Percentiles rank a stretch among this genome's conserved stretches.
Conservation (phyloP, 2,797 vertebrate genomes). For the Dermochelys coriacea region DNA sequence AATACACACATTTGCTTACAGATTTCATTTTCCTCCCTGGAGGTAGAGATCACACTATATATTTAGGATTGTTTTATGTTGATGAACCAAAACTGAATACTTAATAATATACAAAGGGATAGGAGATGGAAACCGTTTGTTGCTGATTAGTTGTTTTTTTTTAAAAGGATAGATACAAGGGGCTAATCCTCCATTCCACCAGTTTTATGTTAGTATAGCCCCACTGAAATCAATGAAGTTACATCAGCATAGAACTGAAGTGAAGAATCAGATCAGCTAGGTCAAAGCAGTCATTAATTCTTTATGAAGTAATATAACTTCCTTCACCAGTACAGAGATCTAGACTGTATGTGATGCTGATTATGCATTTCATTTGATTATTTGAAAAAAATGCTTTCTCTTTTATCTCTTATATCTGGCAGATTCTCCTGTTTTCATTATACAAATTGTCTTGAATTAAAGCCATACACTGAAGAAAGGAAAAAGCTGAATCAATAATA, state of each 20-base stretch:
- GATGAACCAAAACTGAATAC: slow-evolving; percentile 13
- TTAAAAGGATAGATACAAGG: background rate
- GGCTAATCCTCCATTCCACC: background rate
- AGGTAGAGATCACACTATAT: background rate
- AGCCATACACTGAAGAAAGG: slow-evolving; percentile 24
- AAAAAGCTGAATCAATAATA: slow-evolving; percentile 61
- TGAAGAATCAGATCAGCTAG: slow-evolving; percentile 38
- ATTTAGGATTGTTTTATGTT: background rate
- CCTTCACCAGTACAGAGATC: slow-evolving; percentile 34
- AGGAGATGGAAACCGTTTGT: background rate
- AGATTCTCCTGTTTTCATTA: slow-evolving; percentile 49
- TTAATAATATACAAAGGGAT: background rate
- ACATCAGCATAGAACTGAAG: background rate
- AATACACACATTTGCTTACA: background rate
- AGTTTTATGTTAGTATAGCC: background rate
- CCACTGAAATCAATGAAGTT: slow-evolving; percentile 26
- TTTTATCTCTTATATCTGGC: slow-evolving; percentile 29
- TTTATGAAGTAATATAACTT: background rate
- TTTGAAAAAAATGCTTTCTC: slow-evolving; percentile 5
- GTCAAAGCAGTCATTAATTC: slow-evolving; percentile 5
- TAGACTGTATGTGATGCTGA: background rate
- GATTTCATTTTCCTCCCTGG: background rate
- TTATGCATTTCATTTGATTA: slow-evolving; percentile 39
- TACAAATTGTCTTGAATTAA: slow-evolving; percentile 59
- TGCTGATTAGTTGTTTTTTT: slow-evolving; percentile 11